Percentiles rank a stretch among this genome's conserved stretches.
Evolutionary conservation across 2,888 invertebrate species (phyloP).

Genomic region (Pinctada fucata): DNA sequence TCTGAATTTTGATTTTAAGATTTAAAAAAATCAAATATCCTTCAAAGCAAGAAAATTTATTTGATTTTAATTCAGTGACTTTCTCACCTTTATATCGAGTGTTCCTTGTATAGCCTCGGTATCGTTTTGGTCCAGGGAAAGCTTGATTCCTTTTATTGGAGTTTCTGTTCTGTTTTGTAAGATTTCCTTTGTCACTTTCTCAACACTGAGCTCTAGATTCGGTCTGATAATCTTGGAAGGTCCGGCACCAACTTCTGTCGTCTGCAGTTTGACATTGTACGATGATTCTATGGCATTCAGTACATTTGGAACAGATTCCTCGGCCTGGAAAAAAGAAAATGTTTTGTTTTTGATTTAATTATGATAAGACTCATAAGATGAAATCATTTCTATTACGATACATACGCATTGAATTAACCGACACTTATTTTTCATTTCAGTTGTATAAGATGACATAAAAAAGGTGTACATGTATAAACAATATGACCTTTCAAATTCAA

Average conservation of each 20-base stretch:
- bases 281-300: constrained; percentile 4
- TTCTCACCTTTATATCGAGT: constrained; percentile 6
- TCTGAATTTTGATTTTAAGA: too few relatives aligned
- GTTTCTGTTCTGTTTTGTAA: constrained; percentile 4
- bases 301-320: constrained; percentile 14
- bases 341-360: too few relatives aligned
- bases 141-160: not conserved
- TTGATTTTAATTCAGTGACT: too few relatives aligned
- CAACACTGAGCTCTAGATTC: not conserved
- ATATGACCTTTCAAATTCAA: too few relatives aligned
- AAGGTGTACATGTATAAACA: too few relatives aligned
- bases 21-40: too few relatives aligned
- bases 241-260: constrained; percentile 10
- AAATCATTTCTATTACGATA: too few relatives aligned
- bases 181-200: constrained; percentile 9
- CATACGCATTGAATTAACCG: too few relatives aligned
- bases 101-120: not conserved
- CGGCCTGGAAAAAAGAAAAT: constrained; percentile 21
- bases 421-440: too few relatives aligned
- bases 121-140: not conserved
- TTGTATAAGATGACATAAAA: too few relatives aligned
- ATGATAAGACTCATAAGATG: too few relatives aligned
- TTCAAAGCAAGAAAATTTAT: too few relatives aligned
- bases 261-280: not conserved
- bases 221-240: not conserved